A percentile compares a stretch with the other conserved stretches of the same genome.
Conservation (phyloP, 2,888 invertebrate genomes). For the Limnephilus rhombicus region DNA sequence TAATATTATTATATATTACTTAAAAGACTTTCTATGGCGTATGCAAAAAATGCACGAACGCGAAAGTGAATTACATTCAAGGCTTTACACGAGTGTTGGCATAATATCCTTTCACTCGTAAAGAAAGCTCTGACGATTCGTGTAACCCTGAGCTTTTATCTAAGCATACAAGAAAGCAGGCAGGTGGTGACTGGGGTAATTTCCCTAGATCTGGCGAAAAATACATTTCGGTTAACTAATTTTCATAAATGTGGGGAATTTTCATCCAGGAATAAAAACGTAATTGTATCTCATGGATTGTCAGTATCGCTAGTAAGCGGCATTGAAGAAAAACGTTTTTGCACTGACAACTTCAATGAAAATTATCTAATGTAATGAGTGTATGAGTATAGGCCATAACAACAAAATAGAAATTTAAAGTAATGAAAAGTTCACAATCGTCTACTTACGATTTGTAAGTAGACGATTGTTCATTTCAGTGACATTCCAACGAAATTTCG, state of each 20-base stretch:
- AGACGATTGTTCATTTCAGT: too few relatives aligned
- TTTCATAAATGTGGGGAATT: not conserved
- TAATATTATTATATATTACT: not conserved
- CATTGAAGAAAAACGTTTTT: not conserved
- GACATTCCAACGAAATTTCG: not conserved
- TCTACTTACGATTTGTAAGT: not conserved
- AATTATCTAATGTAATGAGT: not conserved
- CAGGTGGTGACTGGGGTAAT: not conserved
- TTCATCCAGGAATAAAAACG: not conserved
- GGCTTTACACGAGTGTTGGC: not conserved
- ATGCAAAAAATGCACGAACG: not conserved
- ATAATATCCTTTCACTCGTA: constrained; percentile 32
- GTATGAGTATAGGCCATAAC: too few relatives aligned
- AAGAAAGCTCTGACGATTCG: constrained; percentile 8
- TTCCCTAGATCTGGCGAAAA: not conserved
- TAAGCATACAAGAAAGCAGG: not conserved
- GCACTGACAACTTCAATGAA: not conserved
- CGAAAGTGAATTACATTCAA: constrained; percentile 21
- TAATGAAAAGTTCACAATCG: not conserved
- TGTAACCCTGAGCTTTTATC: not conserved
- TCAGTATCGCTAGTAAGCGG: not conserved
- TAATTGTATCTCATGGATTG: not conserved
- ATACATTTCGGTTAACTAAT: not conserved
- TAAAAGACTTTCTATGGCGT: constrained; percentile 30
- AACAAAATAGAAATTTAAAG: not conserved